phyloP scores from a whole-genome alignment of 2,888 invertebrate species.

The Nebria salina region DNA sequence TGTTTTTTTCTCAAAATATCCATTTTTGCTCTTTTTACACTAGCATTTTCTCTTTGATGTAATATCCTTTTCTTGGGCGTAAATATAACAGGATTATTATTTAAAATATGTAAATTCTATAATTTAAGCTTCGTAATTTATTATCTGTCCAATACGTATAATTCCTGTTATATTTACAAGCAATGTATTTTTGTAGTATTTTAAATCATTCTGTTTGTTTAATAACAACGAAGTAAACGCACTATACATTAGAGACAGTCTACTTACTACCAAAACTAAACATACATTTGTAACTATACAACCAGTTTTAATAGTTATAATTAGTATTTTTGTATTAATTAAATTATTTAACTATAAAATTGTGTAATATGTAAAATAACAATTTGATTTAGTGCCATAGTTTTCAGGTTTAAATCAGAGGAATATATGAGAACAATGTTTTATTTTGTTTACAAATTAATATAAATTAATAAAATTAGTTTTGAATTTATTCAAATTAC shows the following conservation, averaged over 20 bases:
- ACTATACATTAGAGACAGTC: not conserved
- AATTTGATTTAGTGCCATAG: not conserved
- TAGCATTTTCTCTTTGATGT: slow-evolving; percentile 38
- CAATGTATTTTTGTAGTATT: slow-evolving; percentile 41
- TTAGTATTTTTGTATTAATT: not conserved
- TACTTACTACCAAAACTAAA: not conserved
- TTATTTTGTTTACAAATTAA: slow-evolving; percentile 1
- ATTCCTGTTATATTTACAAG: slow-evolving; percentile 39
- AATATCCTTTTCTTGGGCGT: slow-evolving; percentile 32
- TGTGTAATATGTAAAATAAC: not conserved
- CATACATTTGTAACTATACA: not conserved
- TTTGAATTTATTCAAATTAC: not conserved
- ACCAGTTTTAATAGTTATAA: not conserved
- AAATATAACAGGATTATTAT: slow-evolving; percentile 36
- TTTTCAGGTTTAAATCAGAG: not conserved
- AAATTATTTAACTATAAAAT: not conserved
- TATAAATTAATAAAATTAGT: not conserved
- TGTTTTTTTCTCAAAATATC: slow-evolving; percentile 34
- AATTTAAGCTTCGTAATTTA: not conserved
- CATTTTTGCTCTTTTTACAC: slow-evolving; percentile 42
- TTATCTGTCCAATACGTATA: slow-evolving; percentile 15
- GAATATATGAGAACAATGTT: not conserved
- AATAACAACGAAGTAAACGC: slow-evolving; percentile 31
- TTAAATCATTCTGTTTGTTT: slow-evolving; percentile 29
- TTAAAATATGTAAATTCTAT: not conserved